Base-by-base conservation (phyloP, 1,140 invertebrate genomes). In the Heliconius himera region DNA sequence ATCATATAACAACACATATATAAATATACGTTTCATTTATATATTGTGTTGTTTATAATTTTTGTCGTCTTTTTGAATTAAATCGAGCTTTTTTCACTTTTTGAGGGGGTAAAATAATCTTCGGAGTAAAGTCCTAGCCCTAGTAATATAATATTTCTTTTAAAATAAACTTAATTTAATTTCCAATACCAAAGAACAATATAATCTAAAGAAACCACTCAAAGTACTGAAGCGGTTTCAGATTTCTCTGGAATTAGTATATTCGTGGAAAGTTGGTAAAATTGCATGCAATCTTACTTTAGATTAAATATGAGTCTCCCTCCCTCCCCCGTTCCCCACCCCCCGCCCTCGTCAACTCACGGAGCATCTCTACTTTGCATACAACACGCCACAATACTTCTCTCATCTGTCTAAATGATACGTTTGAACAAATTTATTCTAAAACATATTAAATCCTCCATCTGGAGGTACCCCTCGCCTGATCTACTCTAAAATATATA, bases 381-480 rank as follows among this genome's bases (percentile, higher is more conserved):
- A 66, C 60, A 66, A 66, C 60, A 66, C 13, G 60, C 60, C 60
- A 66, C 60, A 26, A 66, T 66, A 66, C 26, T 29, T 22, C 56
- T 60, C n/a, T 22, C 56, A 60, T 60, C 22, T 60, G 56, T 60
- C 56, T 22, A 22, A 60, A 26, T 60, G 56, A 26, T 22, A 60
- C 56, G n/a, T n/a, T 60, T n/a, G 41, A 46, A 46, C 51, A n/a
- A 54, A n/a, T n/a, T n/a, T 20, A 54, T 20, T 54, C 51, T 54
- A n/a, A 54, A 54, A 54, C 56, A 9, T 11, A 60, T 60, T 60
- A 60, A 60, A 22, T 60, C 26, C n/a, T n/a, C n/a, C 56, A 36
- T 36, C 33, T 36, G 33, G 33, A 36, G 33, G 6, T 36, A 33
- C 33, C 33, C 33, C 18, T 56, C 22, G n/a, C 56, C 20, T 54